Conservation (phyloP, 2,113 vertebrate genomes). For the Galbula dea region DNA sequence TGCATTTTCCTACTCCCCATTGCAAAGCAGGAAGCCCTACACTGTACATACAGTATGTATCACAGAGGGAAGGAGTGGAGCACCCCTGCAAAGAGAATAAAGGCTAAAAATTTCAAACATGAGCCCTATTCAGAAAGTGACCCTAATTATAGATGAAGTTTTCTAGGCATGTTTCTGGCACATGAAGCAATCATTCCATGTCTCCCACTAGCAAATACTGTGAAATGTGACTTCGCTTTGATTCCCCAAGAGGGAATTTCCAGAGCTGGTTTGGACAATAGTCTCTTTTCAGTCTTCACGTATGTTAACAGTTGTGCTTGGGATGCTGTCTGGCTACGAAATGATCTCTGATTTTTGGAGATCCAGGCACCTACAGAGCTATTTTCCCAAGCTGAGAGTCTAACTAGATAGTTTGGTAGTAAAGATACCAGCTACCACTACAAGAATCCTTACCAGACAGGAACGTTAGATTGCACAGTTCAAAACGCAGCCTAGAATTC, state of each 20-base stretch:
- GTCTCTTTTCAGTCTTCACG: neutral
- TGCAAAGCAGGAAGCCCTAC: neutral
- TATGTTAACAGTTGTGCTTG: neutral
- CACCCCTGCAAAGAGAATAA: neutral
- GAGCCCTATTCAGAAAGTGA: neutral
- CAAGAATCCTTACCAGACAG: neutral
- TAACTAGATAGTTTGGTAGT: neutral
- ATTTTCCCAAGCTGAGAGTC: neutral
- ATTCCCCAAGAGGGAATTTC: neutral
- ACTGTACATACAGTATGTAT: neutral
- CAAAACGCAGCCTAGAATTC: neutral
- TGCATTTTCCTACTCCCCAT: neutral
- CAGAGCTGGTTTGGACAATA: neutral
- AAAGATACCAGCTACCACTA: neutral
- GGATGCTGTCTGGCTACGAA: neutral
- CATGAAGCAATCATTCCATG: neutral
- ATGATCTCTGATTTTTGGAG: neutral
- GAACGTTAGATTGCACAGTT: neutral
- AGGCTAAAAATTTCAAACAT: neutral
- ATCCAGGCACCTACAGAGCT: neutral
- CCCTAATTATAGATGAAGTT: neutral
- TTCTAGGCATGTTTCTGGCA: neutral
- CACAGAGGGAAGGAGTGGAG: neutral
- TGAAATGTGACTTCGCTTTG: neutral
- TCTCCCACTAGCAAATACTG: neutral